Base-by-base conservation (phyloP, 2,888 invertebrate species). In the Agriotes lineatus region DNA sequence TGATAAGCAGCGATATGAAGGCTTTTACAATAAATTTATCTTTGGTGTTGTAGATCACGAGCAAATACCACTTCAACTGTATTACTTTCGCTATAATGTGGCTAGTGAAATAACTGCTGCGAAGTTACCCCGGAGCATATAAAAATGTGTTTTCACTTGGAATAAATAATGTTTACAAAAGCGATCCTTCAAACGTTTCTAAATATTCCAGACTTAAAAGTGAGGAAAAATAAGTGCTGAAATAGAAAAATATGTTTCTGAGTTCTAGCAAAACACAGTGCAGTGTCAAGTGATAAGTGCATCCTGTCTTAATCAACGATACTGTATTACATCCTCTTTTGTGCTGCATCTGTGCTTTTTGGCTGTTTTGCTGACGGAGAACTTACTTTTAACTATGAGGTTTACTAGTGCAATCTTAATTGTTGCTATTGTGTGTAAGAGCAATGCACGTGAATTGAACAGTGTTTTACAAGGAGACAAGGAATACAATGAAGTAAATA, bases 291-390 rank as follows among this genome's bases (percentile, higher is more conserved):
- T 68, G 73, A 73, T 73, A 73, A 39, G 71, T 64, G 69, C 73
- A 69, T 73, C 73, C 73, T 71, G 71, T 73, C 25, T 61, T 73
- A 73, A 73, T 73, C 73, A 57, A 65, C 57, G 61, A 56, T 71
- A 10, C 57, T 62, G 39, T 66, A 63, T 69, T 71, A 71, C 73
- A 73, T 73, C 73, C 73, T 73, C 62, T 65, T 64, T 69, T 9
- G 30, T 3, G 14, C 4, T 66, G 33, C 20, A n/a, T 62, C 33
- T 37, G 37, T 39, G 20, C 39, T 19, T 25, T 45, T n/a, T 19
- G 33, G 37, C 19, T 19, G n/a, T 16, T 33, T 57, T 61, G 56
- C 60, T 61, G 67, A 50, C 45, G 61, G 19, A 30, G 19, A 20
- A 48, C 19, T 60, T 61, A 48, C 58, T 48, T 18, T 16, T 30